These are phyloP conservation scores for Triplophysa yarkandensis DNA, from an alignment of 2,797 vertebrate genomes.

Conservation along the genomic window DNA sequence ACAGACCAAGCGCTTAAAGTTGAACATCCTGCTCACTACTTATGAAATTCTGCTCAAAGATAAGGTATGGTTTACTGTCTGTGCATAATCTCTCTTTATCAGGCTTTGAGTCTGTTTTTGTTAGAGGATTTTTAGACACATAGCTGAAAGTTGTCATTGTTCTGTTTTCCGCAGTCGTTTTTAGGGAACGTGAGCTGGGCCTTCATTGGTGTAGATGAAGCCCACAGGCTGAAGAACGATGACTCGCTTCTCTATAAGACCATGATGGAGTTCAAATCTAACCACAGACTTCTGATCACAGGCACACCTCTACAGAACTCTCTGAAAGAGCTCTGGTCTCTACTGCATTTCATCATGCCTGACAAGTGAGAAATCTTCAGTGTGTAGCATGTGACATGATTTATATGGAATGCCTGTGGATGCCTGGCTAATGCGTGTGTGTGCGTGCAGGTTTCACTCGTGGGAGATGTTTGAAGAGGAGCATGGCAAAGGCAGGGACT, in stretches of 20 bases:
- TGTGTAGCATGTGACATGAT: background rate
- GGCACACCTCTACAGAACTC: slow-evolving; percentile 98
- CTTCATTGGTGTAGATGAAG: slow-evolving; percentile 97
- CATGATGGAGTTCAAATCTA: slow-evolving; percentile 98
- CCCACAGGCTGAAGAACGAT: slow-evolving; percentile 96
- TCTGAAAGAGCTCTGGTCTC: slow-evolving; percentile 97
- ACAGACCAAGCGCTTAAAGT: slow-evolving; percentile 92
- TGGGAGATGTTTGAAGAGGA: slow-evolving; percentile 98
- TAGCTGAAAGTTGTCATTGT: background rate
- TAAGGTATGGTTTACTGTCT: slow-evolving; percentile 78
- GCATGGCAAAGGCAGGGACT: slow-evolving; percentile 95
- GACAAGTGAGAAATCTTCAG: slow-evolving; percentile 85
- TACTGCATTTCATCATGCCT: slow-evolving; percentile 98
- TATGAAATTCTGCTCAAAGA: slow-evolving; percentile 98
- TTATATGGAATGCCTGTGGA: background rate
- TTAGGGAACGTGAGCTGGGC: slow-evolving; percentile 93
- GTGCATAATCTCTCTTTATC: background rate
- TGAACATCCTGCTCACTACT: slow-evolving; percentile 95
- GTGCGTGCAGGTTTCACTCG: slow-evolving; percentile 86
- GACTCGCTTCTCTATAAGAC: slow-evolving; percentile 98
- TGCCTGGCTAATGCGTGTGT: background rate
- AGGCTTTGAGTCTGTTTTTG: too few species aligned
- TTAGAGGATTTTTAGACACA: too few species aligned
- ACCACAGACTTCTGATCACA: slow-evolving; percentile 96
- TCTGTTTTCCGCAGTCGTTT: slow-evolving; percentile 82